phyloP scores from a whole-genome alignment of 2,888 invertebrate species.

The Piscicola geometra region DNA sequence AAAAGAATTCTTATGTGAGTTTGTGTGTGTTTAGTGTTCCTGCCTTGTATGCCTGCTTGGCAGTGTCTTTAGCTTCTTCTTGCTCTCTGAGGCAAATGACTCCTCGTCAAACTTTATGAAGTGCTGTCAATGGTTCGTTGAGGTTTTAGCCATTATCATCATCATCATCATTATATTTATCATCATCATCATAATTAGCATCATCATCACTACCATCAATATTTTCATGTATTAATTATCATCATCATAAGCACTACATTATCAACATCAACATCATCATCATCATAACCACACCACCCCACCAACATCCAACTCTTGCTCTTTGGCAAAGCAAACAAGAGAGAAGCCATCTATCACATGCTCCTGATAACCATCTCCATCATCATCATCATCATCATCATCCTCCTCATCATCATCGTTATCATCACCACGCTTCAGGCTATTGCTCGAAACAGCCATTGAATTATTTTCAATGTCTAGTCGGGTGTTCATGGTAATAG shows the following conservation, averaged over 20 bases:
- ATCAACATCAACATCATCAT: neutral
- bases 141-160: too few relatives aligned
- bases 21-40: too few relatives aligned
- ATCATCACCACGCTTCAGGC: neutral
- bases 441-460: too few relatives aligned
- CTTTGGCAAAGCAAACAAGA: constrained; percentile 2
- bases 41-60: too few relatives aligned
- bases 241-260: neutral
- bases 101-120: neutral
- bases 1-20: too few relatives aligned
- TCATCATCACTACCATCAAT: constrained; percentile 13
- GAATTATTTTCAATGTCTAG: too few relatives aligned
- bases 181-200: neutral
- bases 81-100: neutral
- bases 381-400: neutral
- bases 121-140: too few relatives aligned
- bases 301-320: constrained; percentile 15
- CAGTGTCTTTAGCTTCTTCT: neutral
- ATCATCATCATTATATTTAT: neutral
- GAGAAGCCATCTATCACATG: constrained; percentile 24
- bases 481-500: too few relatives aligned
- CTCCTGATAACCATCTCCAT: constrained; percentile 1
- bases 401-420: neutral
- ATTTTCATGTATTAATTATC: constrained; percentile 4
- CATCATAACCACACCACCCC: neutral